A percentile compares a stretch with the other conserved stretches of the same genome.
These are phyloP conservation scores for Buphagus erythrorhynchus DNA, from an alignment of 2,797 vertebrate species.

Conservation along the genomic window DNA sequence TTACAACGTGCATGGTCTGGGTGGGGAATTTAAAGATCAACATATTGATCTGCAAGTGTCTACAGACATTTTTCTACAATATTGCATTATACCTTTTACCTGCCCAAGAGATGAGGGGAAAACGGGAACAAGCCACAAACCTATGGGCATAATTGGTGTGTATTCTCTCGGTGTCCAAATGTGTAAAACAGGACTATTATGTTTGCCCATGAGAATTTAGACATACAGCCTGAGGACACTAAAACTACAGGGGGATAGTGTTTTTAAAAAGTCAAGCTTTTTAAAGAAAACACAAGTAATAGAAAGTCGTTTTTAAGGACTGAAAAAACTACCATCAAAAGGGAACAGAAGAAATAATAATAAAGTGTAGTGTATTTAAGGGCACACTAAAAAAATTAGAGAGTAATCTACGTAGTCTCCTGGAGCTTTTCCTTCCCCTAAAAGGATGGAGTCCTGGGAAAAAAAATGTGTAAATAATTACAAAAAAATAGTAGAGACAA, in stretches of 20 bases:
- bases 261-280: neutral
- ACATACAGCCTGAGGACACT: neutral
- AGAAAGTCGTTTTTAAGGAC: neutral
- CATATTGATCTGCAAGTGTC: neutral
- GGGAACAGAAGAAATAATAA: neutral
- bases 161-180: neutral
- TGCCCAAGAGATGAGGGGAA: neutral
- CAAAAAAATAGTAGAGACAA: neutral
- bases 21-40: neutral
- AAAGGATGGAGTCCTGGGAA: neutral
- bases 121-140: neutral
- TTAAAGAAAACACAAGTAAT: neutral
- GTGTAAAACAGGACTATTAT: neutral
- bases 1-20: neutral
- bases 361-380: neutral
- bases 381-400: neutral
- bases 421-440: neutral
- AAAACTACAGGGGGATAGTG: neutral
- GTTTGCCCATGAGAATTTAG: neutral
- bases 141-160: neutral
- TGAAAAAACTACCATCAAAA: neutral
- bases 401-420: neutral
- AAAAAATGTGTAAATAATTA: neutral
- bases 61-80: neutral
- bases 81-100: rapidly evolving